Base-by-base conservation (phyloP, 2,797 vertebrate genomes). In the Champsocephalus esox region DNA sequence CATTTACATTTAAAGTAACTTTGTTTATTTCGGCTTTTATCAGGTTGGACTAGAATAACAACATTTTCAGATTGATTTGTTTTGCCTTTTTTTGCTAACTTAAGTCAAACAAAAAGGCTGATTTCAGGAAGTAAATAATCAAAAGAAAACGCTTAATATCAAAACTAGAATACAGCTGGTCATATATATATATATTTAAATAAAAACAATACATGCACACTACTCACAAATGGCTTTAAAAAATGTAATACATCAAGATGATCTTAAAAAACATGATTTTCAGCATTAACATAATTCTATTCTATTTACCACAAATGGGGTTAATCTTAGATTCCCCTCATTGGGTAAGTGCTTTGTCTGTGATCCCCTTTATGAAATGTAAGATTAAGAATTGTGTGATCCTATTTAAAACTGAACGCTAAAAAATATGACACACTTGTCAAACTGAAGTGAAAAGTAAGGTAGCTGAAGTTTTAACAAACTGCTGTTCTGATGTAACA, bases 271-370 rank as follows among this genome's bases (percentile, higher is more conserved):
- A 54, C 24, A 59, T 32, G 56, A 38, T 43, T 44, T 12, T 72
- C 44, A 41, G 7, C 46, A 72, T 34, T 57, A 19, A 59, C 4
- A 67, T 56, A 38, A 28, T 50, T 62, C 19, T 38, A 38, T 38
- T 38, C 7, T 59, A 46, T 87, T 87, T 64, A 66, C 24, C 52
- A 55, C 49, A 73, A 89, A 88, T 73, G 62, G 48, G 86, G 88
- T 88, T 91, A 92, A 91, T 91, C 89, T 92, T 73, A 90, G 77
- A 89, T 90, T 87, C 74, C 72, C 51, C 12, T 32, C 4, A 45
- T 80, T 75, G n/a, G 65, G 61, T 79, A 77, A 77, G 83, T 78
- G 63, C 64, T 84, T 82, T 77, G 63, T 70, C 73, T 65, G 13
- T 45, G 43, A 21, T 61, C 16, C 57, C 55, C 64, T 76, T 79